These are phyloP conservation scores for Hippocampus barbouri DNA, from an alignment of 2,113 vertebrate species.

Conservation along the genomic window DNA sequence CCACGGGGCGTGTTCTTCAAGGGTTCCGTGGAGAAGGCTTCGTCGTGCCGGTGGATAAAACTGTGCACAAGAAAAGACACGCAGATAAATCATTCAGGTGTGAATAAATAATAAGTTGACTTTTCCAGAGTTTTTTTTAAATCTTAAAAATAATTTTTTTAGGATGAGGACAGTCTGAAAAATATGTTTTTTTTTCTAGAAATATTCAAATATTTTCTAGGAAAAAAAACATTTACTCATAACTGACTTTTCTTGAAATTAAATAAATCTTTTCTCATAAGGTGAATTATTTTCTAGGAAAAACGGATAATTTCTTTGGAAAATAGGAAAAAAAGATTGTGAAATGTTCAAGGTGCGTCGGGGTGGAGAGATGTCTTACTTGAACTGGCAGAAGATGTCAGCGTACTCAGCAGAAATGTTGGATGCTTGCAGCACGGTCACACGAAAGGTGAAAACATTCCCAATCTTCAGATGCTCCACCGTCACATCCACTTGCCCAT, in stretches of 20 bases:
- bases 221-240: no score
- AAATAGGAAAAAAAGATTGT: no score
- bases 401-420: conserved; percentile 96
- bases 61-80: conserved; percentile 57
- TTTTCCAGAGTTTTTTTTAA: background rate
- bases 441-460: conserved; percentile 90
- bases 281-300: no score
- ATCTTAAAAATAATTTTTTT: background rate
- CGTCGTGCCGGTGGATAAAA: conserved; percentile 95
- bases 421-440: conserved; percentile 93
- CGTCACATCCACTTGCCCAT: conserved; percentile 68
- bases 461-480: conserved; percentile 88
- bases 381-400: conserved; percentile 99
- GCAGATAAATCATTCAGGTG: no score
- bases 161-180: no score
- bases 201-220: background rate
- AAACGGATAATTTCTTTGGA: no score
- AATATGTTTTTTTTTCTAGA: background rate
- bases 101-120: background rate
- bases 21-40: conserved; percentile 96
- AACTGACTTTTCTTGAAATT: no score
- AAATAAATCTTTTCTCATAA: no score
- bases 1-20: conserved; percentile 94
- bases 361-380: conserved; percentile 66
- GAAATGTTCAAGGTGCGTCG: no score